phyloP scores from a whole-genome alignment of 2,113 vertebrate genomes.

The Delphinapterus leucas region DNA sequence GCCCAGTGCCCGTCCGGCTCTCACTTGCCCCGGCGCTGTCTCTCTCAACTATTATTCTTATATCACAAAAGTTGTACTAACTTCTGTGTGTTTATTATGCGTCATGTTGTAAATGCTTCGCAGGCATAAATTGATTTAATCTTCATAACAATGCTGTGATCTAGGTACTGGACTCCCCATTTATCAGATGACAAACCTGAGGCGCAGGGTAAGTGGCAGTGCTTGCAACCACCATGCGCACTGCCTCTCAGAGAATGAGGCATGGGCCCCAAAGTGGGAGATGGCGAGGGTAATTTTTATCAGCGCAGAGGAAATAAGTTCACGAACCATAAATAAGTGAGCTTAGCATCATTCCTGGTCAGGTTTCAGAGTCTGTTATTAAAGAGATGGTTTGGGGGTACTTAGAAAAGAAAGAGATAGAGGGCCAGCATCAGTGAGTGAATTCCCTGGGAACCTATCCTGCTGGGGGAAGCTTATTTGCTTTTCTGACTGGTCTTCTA shows the following conservation, averaged over 20 bases:
- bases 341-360: background rate
- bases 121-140: background rate
- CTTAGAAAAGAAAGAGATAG: background rate
- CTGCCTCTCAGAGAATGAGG: background rate
- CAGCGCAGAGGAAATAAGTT: background rate
- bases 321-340: background rate
- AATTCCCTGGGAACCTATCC: background rate
- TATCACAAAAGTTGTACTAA: background rate
- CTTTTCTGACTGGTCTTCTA: conserved; percentile 28
- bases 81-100: background rate
- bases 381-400: background rate
- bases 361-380: background rate
- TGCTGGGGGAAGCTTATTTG: background rate
- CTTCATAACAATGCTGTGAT: background rate
- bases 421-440: background rate
- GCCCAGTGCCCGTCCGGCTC: no score
- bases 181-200: conserved; percentile 12
- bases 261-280: background rate
- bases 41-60: background rate
- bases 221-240: background rate
- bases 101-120: background rate
- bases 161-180: background rate
- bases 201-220: background rate
- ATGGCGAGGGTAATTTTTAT: background rate
- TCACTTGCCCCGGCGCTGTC: no score